These are phyloP conservation scores for Charanyca ferruginea DNA, from an alignment of 2,888 invertebrate genomes.

Conservation along the genomic window DNA sequence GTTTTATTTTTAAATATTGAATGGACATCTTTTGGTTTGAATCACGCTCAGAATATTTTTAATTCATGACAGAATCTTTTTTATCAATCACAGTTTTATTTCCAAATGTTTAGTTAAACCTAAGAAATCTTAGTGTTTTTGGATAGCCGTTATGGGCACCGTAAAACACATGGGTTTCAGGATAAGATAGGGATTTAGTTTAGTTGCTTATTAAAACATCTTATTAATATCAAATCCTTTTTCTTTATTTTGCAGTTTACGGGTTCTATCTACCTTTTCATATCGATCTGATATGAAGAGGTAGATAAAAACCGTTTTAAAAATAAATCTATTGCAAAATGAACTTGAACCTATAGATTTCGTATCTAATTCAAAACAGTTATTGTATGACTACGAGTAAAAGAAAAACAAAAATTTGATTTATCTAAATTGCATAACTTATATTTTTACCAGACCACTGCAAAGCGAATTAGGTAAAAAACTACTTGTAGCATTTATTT, in stretches of 20 bases:
- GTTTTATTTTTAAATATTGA: constrained; percentile 59
- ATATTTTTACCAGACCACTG: constrained; percentile 39
- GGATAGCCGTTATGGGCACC: neutral
- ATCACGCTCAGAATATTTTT: constrained; percentile 55
- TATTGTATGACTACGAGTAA: neutral
- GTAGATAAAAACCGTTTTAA: neutral
- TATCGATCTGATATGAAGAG: neutral
- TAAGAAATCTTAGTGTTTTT: constrained; percentile 5
- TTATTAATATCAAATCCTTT: neutral
- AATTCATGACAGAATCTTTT: constrained; percentile 49
- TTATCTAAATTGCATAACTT: neutral
- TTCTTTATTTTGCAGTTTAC: too few relatives aligned
- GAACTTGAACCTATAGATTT: constrained; percentile 3
- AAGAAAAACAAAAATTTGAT: neutral
- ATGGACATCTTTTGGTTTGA: constrained; percentile 55
- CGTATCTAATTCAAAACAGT: neutral
- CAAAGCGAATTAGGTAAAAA: constrained; percentile 30
- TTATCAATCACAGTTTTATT: constrained; percentile 38
- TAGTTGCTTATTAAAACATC: neutral
- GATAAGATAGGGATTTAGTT: neutral
- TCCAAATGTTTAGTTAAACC: constrained; percentile 29
- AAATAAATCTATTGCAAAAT: too few relatives aligned
- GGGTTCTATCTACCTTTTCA: too few relatives aligned
- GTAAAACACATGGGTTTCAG: neutral
- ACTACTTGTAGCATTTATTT: constrained; percentile 22